phyloP scores from a whole-genome alignment of 2,113 vertebrate genomes.

The Alethe diademata region DNA sequence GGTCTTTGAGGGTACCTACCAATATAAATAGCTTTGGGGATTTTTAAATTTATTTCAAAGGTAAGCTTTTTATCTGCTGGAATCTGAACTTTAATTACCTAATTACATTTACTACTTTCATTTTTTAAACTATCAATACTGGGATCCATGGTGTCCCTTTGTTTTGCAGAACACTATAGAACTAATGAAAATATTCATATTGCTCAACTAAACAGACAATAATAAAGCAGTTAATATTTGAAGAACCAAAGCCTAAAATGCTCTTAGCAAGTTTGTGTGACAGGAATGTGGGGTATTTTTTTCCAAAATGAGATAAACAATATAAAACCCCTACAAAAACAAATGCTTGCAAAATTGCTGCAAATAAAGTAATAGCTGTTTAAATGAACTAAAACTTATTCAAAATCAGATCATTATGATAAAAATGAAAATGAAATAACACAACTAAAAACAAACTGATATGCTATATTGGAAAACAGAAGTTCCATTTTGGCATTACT shows the following conservation, averaged over 20 bases:
- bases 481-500: neutral
- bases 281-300: neutral
- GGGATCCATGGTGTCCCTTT: neutral
- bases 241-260: neutral
- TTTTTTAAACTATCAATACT: neutral
- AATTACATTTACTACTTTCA: neutral
- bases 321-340: neutral
- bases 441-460: neutral
- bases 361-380: neutral
- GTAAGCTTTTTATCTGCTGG: neutral
- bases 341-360: neutral
- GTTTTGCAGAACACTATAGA: neutral
- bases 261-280: neutral
- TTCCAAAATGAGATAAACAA: neutral
- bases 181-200: neutral
- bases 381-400: neutral
- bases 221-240: neutral
- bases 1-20: neutral
- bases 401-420: neutral
- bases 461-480: neutral
- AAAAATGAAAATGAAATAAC: neutral
- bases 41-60: neutral
- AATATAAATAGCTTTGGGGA: neutral
- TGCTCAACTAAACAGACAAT: neutral
- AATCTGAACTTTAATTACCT: neutral